These are phyloP conservation scores for Adelosebastes latens DNA, from an alignment of 2,797 vertebrate species.

Conservation along the genomic window DNA sequence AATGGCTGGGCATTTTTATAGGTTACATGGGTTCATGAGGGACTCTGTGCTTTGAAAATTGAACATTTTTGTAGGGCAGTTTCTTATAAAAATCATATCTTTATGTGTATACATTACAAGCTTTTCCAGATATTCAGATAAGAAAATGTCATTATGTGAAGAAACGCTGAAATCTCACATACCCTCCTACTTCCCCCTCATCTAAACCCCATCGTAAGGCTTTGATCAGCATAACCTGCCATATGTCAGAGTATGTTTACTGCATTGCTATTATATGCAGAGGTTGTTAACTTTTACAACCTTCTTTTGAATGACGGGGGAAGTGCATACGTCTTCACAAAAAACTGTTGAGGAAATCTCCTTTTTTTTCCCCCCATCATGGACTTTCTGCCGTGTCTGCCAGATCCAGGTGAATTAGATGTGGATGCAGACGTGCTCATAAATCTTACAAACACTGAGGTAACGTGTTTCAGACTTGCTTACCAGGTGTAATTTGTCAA, in stretches of 20 bases:
- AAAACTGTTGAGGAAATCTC: constrained; percentile 70
- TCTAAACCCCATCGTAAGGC: constrained; percentile 29
- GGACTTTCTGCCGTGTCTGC: constrained; percentile 67
- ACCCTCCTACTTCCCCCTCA: neutral
- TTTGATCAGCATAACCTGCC: constrained; percentile 67
- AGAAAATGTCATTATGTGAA: constrained; percentile 19
- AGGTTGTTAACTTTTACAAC: constrained; percentile 74
- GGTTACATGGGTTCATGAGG: neutral
- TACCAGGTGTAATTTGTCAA: constrained; percentile 76
- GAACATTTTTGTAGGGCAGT: neutral
- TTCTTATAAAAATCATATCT: constrained; percentile 1
- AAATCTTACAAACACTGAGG: constrained; percentile 75
- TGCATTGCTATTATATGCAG: constrained; percentile 52
- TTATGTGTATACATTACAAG: neutral
- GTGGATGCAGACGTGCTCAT: constrained; percentile 67
- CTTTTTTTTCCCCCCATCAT: constrained; percentile 30
- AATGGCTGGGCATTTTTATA: neutral
- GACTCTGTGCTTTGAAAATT: neutral
- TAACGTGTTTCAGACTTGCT: constrained; percentile 72
- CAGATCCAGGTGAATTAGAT: constrained; percentile 66
- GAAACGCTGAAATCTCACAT: constrained; percentile 41
- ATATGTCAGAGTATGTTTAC: constrained; percentile 68
- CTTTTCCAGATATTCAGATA: constrained; percentile 2
- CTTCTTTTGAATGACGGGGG: constrained; percentile 54
- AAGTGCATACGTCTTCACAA: constrained; percentile 75